phyloP scores from a whole-genome alignment of 2,113 vertebrate species.

The Pollimyrus isidori region DNA sequence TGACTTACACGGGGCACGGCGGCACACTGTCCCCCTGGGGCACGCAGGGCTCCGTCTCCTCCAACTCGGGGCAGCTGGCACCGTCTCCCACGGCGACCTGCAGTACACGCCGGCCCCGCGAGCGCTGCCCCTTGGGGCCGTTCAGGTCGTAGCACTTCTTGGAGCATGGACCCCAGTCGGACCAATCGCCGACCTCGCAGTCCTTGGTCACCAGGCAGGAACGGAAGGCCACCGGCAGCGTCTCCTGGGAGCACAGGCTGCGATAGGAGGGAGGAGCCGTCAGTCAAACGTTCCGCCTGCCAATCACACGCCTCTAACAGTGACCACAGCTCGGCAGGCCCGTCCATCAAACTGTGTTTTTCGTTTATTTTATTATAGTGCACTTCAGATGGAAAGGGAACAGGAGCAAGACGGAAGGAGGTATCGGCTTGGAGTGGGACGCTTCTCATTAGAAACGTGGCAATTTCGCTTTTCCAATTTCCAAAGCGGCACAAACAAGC shows the following conservation, averaged over 20 bases:
- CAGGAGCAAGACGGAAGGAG: neutral
- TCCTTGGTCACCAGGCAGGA: constrained; percentile 83
- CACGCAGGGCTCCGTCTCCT: constrained; percentile 75
- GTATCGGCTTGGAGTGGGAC: neutral
- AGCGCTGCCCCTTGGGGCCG: constrained; percentile 67
- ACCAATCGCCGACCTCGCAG: constrained; percentile 85
- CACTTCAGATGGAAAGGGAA: neutral
- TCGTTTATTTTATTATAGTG: neutral
- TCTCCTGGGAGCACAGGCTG: constrained; percentile 83
- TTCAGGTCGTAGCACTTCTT: constrained; percentile 74
- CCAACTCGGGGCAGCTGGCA: constrained; percentile 70
- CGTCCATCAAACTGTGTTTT: neutral
- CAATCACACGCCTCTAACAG: neutral
- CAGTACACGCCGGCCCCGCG: constrained; percentile 67
- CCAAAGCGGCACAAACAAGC: neutral
- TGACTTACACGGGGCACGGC: constrained; percentile 79
- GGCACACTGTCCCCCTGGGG: constrained; percentile 66
- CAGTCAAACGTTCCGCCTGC: neutral
- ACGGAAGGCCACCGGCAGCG: constrained; percentile 79
- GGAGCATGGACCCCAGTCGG: constrained; percentile 82
- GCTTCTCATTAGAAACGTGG: constrained; percentile 7
- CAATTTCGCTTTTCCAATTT: constrained; percentile 12
- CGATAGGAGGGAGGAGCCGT: constrained; percentile 16
- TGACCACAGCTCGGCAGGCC: neutral
- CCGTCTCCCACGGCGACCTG: constrained; percentile 75